A percentile compares a stretch with the other conserved stretches of the same genome.
Conservation (phyloP, 2,113 vertebrate genomes). For the Bujurquina vittata region DNA sequence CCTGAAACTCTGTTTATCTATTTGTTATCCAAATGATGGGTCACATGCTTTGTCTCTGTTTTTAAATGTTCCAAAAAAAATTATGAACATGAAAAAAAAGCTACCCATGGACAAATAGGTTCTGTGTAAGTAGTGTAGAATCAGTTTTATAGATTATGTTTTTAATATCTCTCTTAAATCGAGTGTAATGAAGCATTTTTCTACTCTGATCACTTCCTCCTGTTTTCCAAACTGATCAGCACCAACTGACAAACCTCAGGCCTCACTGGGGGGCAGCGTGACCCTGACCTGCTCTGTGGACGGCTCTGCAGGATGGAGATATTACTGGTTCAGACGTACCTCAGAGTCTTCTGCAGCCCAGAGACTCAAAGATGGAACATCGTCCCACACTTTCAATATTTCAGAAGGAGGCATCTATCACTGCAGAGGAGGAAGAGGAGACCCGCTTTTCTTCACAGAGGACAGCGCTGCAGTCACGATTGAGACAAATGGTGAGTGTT, state of each 20-base stretch:
- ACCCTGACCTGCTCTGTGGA: constrained; percentile 3
- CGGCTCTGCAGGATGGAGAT: background rate
- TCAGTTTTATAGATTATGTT: background rate
- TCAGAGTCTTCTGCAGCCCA: background rate
- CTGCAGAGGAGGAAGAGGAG: background rate
- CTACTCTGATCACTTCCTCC: background rate
- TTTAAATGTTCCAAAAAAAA: too few relatives aligned
- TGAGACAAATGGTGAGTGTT: background rate
- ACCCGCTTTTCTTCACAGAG: constrained; percentile 3
- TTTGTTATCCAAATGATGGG: too few relatives aligned
- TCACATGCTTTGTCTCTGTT: too few relatives aligned
- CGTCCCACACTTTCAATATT: background rate
- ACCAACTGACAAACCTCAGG: background rate
- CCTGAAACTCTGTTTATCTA: too few relatives aligned
- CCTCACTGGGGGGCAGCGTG: background rate
- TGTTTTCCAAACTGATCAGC: background rate
- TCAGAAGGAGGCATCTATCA: constrained; percentile 17
- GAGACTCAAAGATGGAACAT: background rate
- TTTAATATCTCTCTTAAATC: background rate
- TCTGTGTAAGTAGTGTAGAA: too few relatives aligned
- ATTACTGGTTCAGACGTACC: background rate
- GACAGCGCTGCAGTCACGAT: background rate
- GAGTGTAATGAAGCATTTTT: background rate
- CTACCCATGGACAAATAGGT: too few relatives aligned
- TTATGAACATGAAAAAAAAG: too few relatives aligned